Evolutionary conservation across 2,888 invertebrate genomes (phyloP).

Genomic region (Leptopilina myrica): DNA sequence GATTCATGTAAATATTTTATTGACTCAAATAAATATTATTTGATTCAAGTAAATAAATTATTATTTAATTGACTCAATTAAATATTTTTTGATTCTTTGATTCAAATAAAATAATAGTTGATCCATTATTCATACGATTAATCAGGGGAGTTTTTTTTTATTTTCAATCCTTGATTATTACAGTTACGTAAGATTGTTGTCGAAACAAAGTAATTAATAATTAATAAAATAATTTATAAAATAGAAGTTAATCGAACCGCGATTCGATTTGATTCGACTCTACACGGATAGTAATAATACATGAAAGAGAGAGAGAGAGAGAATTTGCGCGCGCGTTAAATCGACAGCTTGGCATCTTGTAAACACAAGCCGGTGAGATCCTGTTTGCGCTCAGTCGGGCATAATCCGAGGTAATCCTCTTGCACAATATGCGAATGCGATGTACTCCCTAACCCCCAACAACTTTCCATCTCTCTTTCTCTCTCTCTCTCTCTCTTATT

Average conservation of each 20-base stretch:
- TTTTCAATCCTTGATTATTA: not conserved
- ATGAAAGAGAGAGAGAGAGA: constrained; percentile 51
- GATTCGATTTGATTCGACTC: constrained; percentile 60
- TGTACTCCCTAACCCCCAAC: constrained; percentile 51
- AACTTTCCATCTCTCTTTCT: constrained; percentile 51
- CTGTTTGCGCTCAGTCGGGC: constrained; percentile 75
- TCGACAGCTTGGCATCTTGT: constrained; percentile 74
- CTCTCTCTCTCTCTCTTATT: constrained; percentile 38
- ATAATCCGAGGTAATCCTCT: constrained; percentile 75
- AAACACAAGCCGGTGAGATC: constrained; percentile 73
- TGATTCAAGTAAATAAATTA: no score
- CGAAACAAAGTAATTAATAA: not conserved
- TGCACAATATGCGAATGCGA: constrained; percentile 72
- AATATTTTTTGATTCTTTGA: no score
- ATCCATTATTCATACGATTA: no score
- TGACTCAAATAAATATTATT: no score
- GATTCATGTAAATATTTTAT: no score
- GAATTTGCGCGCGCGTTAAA: constrained; percentile 62
- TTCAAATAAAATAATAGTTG: no score
- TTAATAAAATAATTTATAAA: constrained; percentile 48
- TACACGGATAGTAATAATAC: not conserved
- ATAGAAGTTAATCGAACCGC: constrained; percentile 58
- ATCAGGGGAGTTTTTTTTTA: no score
- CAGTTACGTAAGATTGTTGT: constrained; percentile 24
- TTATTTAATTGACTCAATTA: no score